phyloP scores from a whole-genome alignment of 2,113 vertebrate genomes.

The Megaceryle maxima region DNA sequence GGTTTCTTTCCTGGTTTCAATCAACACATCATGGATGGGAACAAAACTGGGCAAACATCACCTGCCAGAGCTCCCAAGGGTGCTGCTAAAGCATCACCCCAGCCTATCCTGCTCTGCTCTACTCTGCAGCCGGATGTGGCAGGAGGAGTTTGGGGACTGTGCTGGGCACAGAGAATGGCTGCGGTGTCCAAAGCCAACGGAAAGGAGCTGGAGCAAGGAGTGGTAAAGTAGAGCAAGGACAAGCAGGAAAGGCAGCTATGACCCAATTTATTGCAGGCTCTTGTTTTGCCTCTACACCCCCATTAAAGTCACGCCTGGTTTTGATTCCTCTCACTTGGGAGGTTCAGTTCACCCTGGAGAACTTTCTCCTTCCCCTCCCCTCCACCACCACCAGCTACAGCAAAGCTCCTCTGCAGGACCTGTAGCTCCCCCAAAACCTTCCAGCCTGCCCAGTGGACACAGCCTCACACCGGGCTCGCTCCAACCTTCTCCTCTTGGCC shows the following conservation, averaged over 20 bases:
- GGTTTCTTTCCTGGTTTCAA: neutral
- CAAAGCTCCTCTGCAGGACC: neutral
- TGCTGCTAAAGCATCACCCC: neutral
- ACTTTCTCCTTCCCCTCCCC: neutral
- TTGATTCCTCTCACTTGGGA: neutral
- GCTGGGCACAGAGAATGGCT: neutral
- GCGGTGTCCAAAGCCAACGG: accelerated
- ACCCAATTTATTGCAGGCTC: neutral
- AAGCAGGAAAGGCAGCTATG: neutral
- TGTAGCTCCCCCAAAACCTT: accelerated
- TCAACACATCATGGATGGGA: neutral
- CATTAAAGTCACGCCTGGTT: neutral
- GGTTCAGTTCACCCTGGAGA: neutral
- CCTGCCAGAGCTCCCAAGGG: neutral
- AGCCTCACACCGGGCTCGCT: neutral
- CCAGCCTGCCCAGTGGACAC: neutral
- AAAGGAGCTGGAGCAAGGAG: neutral
- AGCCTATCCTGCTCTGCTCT: neutral
- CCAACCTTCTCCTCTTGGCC: neutral
- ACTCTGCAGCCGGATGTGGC: neutral
- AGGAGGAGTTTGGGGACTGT: neutral
- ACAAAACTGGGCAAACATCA: neutral
- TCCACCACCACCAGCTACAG: neutral
- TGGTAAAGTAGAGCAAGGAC: neutral
- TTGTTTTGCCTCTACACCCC: neutral